Base-by-base conservation (phyloP, 2,888 invertebrate genomes). In the Calameuta filiformis region DNA sequence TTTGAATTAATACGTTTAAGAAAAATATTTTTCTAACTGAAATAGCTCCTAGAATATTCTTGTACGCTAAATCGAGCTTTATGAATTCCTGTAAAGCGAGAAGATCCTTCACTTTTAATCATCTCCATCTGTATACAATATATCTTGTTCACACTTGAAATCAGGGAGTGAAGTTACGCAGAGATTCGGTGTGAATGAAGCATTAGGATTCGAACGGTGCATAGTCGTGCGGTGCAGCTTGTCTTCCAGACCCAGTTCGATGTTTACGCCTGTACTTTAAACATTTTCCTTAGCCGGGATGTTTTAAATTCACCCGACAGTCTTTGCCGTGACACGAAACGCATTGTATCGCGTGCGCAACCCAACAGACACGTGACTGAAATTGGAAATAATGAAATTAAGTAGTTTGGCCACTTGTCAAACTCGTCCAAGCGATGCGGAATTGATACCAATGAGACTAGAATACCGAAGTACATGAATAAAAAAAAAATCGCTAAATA, bases 211-310 rank as follows among this genome's bases (percentile, higher is more conserved):
- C 33, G 73, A 56, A 68, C 71, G 71, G 12, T 71, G 71, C 71
- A 71, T 9, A 34, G 34, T 71, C 71, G 12, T 33, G 75, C 75
- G 80, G 78, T 77, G 74, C 79, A 82, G 83, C 81, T 80, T 79
- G 81, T 79, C 71, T 33, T 15, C 35, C 84, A 84, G 85, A 85
- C 83, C 85, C 87, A 87, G 88, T 88, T 83, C 85, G 83, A 83
- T 87, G 87, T 87, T 88, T 88, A 87, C 87, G 86, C 85, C 85
- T 83, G 87, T 83, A 84, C 87, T 86, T 85, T 82, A 82, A 88
- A 84, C 87, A 85, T 87, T 88, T 88, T 87, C 87, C 85, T 83
- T 80, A 37, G 35, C 68, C 15, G 35, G 23, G 74, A 68, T 75
- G 77, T 31, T 75, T 30, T 33, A 30, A 31, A 35, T 75, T 56